Percentiles rank a stretch among this genome's conserved stretches.
phyloP scores from a whole-genome alignment of 2,113 vertebrate genomes.

The Bos javanicus region DNA sequence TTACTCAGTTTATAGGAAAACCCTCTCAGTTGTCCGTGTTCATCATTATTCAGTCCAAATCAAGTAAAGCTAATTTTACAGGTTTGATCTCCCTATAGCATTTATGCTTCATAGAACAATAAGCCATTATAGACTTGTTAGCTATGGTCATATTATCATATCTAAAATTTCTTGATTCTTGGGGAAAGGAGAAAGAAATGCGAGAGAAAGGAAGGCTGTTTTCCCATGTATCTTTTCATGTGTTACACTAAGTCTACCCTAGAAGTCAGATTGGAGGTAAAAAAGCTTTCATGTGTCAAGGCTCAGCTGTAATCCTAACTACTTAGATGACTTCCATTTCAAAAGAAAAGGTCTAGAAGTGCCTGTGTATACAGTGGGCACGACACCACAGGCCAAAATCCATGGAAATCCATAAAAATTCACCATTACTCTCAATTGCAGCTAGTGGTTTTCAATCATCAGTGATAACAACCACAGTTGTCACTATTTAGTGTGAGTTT shows the following conservation, averaged over 20 bases:
- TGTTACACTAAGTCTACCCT: not conserved
- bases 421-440: not conserved
- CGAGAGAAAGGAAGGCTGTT: not conserved
- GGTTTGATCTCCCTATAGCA: not conserved
- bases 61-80: not conserved
- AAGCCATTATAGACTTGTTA: not conserved
- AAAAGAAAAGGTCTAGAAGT: not conserved
- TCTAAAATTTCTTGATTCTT: slow-evolving; percentile 4
- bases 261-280: not conserved
- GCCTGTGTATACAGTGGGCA: not conserved
- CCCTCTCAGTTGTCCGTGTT: not conserved
- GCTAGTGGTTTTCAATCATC: not conserved
- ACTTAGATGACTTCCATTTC: not conserved
- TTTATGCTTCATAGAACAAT: not conserved
- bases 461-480: not conserved
- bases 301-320: not conserved
- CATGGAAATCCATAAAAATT: not conserved
- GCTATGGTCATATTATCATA: not conserved
- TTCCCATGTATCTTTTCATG: not conserved
- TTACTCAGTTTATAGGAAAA: not conserved
- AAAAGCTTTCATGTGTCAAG: not conserved
- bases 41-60: not conserved
- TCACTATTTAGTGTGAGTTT: not conserved
- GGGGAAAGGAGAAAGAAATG: not conserved
- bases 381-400: not conserved